Evolutionary conservation across 1,140 invertebrate species (phyloP), one percentile per base, ranked within the genome.

Genomic region (Gonatopus flavifemur): DNA sequence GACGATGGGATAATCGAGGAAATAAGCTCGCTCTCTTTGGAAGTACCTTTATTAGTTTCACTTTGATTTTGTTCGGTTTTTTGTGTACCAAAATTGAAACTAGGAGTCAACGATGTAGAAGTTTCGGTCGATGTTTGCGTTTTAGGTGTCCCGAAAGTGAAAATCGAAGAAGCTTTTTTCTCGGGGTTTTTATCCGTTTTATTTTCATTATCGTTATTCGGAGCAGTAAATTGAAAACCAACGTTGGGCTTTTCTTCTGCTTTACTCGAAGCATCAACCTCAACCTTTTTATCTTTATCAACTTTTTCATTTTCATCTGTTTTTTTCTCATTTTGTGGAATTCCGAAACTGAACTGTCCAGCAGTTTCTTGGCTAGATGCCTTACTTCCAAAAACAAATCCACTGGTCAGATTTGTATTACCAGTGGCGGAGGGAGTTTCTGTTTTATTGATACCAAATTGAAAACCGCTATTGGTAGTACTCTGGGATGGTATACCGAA

Each of bases 391-490:
- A 69, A 66, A 19, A 43, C 63, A 36, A 72, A 70, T n/a, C 59
- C 62, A 25, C 59, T 67, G 1, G 62, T 48, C n/a, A 48, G 20
- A 18, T 55, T 37, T 37, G 44, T 25, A 18, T 8, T 36, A 10
- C 49, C 50, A 3, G 57, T 36, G 19, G 57, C 60, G 28, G 37
- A 28, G 50, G 56, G 38, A 9, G 37, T 49, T 18, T 59, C 57
- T 40, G 57, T 54, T 47, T 77, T 74, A 35, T 78, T 70, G 35
- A 82, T 68, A 7, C 77, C 79, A 64, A 82, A 81, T 52, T 77
- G 73, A 33, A 73, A 71, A n/a, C 35, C 45, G n/a, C 42, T 30
- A n/a, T 41, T 31, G 13, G 44, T 63, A n/a, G 46, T 32, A n/a
- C n/a, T n/a, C n/a, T n/a, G 33, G 25, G 30, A 10, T 28, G 63